A percentile compares a stretch with the other conserved stretches of the same genome.
Evolutionary conservation across 1,140 invertebrate species (phyloP).

Genomic region (Diachasma alloeum): DNA sequence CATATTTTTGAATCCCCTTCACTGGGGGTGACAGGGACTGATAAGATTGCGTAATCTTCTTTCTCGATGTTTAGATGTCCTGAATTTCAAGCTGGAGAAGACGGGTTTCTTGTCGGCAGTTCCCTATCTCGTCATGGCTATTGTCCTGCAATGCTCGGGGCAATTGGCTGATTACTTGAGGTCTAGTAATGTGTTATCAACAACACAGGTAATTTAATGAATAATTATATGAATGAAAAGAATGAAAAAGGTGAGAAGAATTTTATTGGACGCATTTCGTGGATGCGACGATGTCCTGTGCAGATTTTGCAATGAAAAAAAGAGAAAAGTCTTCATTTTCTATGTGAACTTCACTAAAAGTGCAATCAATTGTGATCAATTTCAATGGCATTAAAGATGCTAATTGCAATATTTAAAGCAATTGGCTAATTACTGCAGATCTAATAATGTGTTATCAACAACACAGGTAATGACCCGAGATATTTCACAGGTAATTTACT

Average conservation of each 20-base stretch:
- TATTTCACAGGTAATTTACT: no score
- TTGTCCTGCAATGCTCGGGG: constrained; percentile 80
- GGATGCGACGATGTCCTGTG: no score
- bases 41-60: background rate
- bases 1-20: background rate
- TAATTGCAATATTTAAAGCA: no score
- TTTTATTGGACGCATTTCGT: no score
- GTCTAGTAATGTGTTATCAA: constrained; percentile 70
- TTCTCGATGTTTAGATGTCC: constrained; percentile 68
- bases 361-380: no score
- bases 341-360: no score
- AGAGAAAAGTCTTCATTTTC: no score
- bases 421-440: no score
- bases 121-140: constrained; percentile 86
- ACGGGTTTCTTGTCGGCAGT: constrained; percentile 84
- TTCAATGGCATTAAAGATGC: no score
- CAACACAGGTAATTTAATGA: constrained; percentile 68
- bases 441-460: no score
- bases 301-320: no score
- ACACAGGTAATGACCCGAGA: no score
- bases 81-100: constrained; percentile 76
- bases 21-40: background rate
- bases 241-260: background rate
- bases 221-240: background rate
- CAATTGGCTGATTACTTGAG: constrained; percentile 82